A percentile compares a stretch with the other conserved stretches of the same genome.
These are phyloP conservation scores for Callospermophilus lateralis DNA, from an alignment of 2,113 vertebrate species.

Conservation along the genomic window DNA sequence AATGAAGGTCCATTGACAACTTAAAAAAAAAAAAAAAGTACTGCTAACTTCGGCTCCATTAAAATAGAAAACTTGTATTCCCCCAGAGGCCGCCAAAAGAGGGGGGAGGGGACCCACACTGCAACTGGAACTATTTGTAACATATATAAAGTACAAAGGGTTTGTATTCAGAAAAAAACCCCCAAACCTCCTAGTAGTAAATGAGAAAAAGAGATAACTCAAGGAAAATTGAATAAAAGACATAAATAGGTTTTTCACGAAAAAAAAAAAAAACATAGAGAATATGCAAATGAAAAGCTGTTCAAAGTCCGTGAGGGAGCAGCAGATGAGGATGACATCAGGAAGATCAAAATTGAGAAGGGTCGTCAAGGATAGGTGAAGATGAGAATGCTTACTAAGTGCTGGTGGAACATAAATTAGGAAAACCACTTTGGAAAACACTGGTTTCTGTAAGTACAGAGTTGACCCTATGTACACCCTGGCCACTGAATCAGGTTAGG, in stretches of 20 bases:
- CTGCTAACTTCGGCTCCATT: not conserved
- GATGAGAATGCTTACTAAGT: not conserved
- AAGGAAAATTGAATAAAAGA: not conserved
- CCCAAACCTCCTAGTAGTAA: not conserved
- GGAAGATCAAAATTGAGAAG: not conserved
- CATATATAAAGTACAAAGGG: not conserved
- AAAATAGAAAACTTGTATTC: not conserved
- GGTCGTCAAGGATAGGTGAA: no score
- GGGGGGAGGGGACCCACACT: not conserved
- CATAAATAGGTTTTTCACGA: not conserved
- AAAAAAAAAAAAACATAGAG: not conserved
- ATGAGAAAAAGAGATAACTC: not conserved
- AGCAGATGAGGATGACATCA: not conserved
- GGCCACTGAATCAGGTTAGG: not conserved
- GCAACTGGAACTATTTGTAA: not conserved
- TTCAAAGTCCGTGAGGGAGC: not conserved
- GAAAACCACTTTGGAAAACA: not conserved
- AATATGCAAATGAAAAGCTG: not conserved
- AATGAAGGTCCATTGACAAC: no score
- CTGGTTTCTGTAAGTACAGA: not conserved
- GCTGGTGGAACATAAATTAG: not conserved
- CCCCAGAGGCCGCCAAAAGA: not conserved
- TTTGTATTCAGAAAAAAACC: not conserved
- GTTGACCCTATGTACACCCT: not conserved
- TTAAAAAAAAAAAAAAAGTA: no score